Base-by-base conservation (phyloP, 1,140 invertebrate species). In the Dermatophagoides farinae region DNA sequence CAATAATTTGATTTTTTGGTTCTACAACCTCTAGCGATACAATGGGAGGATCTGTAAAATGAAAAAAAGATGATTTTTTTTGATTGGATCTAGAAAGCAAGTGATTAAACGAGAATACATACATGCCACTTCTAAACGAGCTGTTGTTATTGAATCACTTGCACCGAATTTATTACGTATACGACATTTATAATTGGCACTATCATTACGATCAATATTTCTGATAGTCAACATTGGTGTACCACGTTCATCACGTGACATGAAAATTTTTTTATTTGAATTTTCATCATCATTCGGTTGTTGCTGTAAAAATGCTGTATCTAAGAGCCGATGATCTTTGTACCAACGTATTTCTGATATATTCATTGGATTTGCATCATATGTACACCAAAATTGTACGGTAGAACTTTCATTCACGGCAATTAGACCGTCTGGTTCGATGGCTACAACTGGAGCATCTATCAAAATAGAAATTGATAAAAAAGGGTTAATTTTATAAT, bases 91-190 rank as follows among this genome's bases (percentile, higher is more conserved):
- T n/a, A n/a, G 31, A 25, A 18, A 23, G 18, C 22, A 18, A 31
- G 55, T 55, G 22, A 55, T 22, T 20, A 25, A 54, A 38, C 2
- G 10, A 1, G 41, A 43, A 43, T 22, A 65, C 67, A 67, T 59
- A 68, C 67, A 68, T 0, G 64, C 46, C 31, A 68, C 67, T 58
- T 68, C 63, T 0, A 68, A 44, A 14, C 64, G 41, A 0, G 64
- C 46, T 14, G 44, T 31, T 0, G 62, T 68, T n/a, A 63, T 62
- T 5, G 67, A 66, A 44, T 67, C 67, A 0, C 62, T 64, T 52
- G 51, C 64, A 12, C 71, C 72, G 49, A 68, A 68, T 1, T 65
- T 62, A 57, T 70, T 70, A 37, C 61, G 57, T 9, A 69, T 61
- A 16, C 64, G 64, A 46, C 68, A 69, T 6, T 60, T 65, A 61